phyloP scores from a whole-genome alignment of 2,797 vertebrate genomes.

The Rhynchotus rufescens region DNA sequence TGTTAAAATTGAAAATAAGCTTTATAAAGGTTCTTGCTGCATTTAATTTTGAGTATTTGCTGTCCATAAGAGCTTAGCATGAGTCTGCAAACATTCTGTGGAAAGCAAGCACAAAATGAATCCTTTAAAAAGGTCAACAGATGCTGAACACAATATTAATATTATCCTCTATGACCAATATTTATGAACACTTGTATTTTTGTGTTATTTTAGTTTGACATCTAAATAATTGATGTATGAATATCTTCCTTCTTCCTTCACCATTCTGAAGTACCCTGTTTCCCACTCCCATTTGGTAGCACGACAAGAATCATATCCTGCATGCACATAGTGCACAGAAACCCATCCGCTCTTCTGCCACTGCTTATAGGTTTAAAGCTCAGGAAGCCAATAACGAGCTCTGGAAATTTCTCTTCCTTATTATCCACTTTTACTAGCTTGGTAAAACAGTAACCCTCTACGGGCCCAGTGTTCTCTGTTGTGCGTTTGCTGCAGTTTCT shows the following conservation, averaged over 20 bases:
- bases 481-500: background rate
- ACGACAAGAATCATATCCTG: background rate
- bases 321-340: background rate
- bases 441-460: background rate
- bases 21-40: background rate
- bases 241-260: background rate
- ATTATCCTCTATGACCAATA: background rate
- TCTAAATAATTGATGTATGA: background rate
- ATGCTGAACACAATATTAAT: background rate
- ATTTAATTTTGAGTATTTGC: background rate
- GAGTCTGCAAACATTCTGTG: background rate
- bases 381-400: background rate
- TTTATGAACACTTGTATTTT: background rate
- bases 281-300: background rate
- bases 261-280: accelerated
- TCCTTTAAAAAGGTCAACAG: background rate
- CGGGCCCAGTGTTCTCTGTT: background rate
- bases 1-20: background rate
- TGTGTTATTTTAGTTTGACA: background rate
- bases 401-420: background rate
- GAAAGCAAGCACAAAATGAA: background rate
- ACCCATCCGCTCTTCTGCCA: accelerated
- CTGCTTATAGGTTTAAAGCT: background rate
- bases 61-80: background rate
- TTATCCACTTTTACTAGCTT: background rate